Conservation (phyloP, 1,140 invertebrate genomes). For the Stenopsyche tienmushanensis region DNA sequence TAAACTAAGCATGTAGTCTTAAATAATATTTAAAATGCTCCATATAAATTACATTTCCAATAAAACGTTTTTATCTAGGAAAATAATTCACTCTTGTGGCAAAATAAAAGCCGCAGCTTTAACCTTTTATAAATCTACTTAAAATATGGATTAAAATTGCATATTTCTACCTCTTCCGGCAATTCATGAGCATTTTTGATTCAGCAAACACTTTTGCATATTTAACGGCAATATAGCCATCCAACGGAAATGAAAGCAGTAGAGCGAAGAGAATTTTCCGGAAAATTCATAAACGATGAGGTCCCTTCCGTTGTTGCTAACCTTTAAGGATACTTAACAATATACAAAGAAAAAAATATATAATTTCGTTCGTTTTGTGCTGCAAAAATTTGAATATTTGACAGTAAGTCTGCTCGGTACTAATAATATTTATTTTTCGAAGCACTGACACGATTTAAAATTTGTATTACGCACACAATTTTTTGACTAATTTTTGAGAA, state of each 20-base stretch:
- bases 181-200: slow-evolving; percentile 18
- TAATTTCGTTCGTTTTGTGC: neutral
- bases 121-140: neutral
- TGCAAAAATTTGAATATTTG: neutral
- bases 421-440: too few relatives aligned
- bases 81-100: too few relatives aligned
- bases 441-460: too few relatives aligned
- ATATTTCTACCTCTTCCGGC: neutral
- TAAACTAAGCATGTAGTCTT: too few relatives aligned
- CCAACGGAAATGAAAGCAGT: slow-evolving; percentile 11
- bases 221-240: slow-evolving; percentile 5
- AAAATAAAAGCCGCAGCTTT: too few relatives aligned
- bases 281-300: slow-evolving; percentile 17
- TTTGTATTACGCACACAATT: too few relatives aligned
- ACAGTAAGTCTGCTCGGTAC: too few relatives aligned
- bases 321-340: neutral
- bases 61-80: too few relatives aligned
- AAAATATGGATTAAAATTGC: neutral
- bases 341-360: neutral
- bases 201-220: slow-evolving; percentile 26
- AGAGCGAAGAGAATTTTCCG: slow-evolving; percentile 2
- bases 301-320: slow-evolving; percentile 11
- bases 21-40: too few relatives aligned
- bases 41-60: too few relatives aligned
- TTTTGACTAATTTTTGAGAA: too few relatives aligned